Conservation (phyloP, 37 sponge, comb jelly and placozoan species). For the Axinella damicornis region DNA sequence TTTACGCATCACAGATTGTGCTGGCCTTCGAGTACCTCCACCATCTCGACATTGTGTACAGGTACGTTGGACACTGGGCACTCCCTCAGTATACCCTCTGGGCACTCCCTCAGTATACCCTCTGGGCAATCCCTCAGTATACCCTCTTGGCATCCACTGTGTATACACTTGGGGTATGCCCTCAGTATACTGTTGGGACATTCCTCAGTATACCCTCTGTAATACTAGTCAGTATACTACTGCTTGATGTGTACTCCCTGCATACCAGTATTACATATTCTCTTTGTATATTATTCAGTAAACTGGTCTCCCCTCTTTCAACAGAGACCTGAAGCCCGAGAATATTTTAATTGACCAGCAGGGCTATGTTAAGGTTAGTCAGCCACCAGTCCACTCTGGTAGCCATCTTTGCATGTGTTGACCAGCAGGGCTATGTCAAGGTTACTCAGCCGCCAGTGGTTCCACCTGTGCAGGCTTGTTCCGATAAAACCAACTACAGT, state of each 20-base stretch:
- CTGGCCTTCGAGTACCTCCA: slow-evolving; percentile 98
- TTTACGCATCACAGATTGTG: slow-evolving; percentile 98
- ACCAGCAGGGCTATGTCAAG: too few species aligned
- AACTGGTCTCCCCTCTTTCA: too few species aligned
- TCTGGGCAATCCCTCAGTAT: not conserved
- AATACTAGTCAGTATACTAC: not conserved
- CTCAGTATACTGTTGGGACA: not conserved
- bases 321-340: slow-evolving; percentile 98
- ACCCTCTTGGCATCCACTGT: not conserved
- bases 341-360: slow-evolving; percentile 94
- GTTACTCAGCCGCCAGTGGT: not conserved
- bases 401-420: too few species aligned
- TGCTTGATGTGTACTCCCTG: not conserved
- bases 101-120: not conserved
- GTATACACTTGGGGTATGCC: not conserved
- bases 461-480: too few species aligned
- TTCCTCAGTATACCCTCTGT: not conserved
- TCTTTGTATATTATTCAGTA: too few species aligned
- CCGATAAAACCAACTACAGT: too few species aligned
- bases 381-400: too few species aligned
- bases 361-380: slow-evolving; percentile 93
- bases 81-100: not conserved
- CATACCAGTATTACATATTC: not conserved
- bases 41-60: slow-evolving; percentile 96
- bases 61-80: slow-evolving; percentile 45